Evolutionary conservation across 2,888 invertebrate species (phyloP).

Genomic region (Troilus luridus): DNA sequence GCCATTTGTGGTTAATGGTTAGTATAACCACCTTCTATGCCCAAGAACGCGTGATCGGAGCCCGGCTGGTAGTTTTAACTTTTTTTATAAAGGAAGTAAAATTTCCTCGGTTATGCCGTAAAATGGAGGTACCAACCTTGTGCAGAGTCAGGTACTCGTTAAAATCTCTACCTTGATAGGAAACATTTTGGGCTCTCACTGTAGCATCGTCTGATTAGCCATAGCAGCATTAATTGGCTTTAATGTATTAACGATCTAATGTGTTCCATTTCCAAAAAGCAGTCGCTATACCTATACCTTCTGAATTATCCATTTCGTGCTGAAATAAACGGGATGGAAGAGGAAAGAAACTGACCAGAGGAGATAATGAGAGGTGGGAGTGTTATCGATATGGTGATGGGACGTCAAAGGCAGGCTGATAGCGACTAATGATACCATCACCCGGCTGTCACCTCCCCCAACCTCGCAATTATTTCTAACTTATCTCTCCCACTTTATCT

Average conservation of each 20-base stretch:
- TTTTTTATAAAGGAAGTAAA: no score
- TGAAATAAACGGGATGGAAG: not conserved
- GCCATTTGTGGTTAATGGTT: no score
- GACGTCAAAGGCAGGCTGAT: constrained; percentile 6
- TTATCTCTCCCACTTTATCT: not conserved
- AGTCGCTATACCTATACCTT: not conserved
- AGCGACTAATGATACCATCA: constrained; percentile 1
- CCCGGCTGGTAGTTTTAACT: no score
- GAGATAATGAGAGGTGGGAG: not conserved
- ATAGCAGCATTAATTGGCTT: not conserved
- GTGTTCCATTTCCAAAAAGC: not conserved
- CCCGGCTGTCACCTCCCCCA: not conserved
- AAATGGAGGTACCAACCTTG: no score
- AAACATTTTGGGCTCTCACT: no score
- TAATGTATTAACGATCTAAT: not conserved
- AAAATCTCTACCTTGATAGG: no score
- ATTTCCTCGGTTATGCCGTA: no score
- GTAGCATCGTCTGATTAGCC: no score
- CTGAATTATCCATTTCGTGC: not conserved
- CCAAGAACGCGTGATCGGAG: no score
- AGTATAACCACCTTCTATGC: no score
- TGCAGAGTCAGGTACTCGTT: no score
- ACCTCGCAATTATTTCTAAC: constrained; percentile 3
- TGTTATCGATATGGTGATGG: constrained; percentile 17
- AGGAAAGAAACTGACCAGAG: not conserved